Evolutionary conservation across 2,888 invertebrate genomes (phyloP).

Genomic region (Drosophila prolongata): DNA sequence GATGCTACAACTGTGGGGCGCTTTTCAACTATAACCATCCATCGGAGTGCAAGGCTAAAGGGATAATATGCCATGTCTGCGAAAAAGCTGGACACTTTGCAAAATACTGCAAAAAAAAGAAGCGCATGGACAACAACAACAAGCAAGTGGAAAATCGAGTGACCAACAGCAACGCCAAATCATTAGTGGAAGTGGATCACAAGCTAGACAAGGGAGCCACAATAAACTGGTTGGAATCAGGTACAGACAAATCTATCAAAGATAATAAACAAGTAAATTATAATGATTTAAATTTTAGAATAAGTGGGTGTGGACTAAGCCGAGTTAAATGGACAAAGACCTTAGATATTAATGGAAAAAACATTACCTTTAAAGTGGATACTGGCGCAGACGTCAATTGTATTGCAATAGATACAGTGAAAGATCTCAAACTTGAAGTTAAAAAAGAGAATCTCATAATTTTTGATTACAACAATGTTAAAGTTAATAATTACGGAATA

Average conservation of each 20-base stretch:
- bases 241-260: no score
- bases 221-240: no score
- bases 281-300: background rate
- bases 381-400: conserved; percentile 6
- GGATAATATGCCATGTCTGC: background rate
- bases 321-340: conserved; percentile 1
- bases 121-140: no score
- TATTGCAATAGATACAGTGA: background rate
- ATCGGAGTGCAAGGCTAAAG: background rate
- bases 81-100: background rate
- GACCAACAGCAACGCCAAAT: no score
- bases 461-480: no score
- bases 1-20: no score
- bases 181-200: no score
- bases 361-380: conserved; percentile 1
- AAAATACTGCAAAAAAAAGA: background rate
- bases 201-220: no score
- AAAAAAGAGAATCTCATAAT: background rate
- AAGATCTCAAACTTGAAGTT: background rate
- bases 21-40: no score
- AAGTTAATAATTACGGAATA: no score
- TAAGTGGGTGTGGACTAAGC: no score
- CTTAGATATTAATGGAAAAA: background rate
- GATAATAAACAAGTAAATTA: no score
- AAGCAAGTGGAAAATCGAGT: background rate